These are phyloP conservation scores for Alectoris magna DNA, from an alignment of 2,797 vertebrate genomes.

Conservation along the genomic window DNA sequence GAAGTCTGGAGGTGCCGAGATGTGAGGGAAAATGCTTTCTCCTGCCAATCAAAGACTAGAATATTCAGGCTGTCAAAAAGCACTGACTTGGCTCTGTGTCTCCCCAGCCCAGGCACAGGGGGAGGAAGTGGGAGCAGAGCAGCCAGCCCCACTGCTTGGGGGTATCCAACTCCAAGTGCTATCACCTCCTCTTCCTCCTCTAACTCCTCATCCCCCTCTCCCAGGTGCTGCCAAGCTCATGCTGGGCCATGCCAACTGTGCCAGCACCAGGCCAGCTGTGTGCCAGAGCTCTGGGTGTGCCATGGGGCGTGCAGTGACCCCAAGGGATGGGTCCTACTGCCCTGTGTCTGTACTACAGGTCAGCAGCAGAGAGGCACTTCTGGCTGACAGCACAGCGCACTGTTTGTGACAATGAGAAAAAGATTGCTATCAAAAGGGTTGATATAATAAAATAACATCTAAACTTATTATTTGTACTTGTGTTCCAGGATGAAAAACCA, in stretches of 20 bases:
- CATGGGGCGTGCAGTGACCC: not conserved
- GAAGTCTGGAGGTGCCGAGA: not conserved
- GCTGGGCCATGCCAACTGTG: no score
- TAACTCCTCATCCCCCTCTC: not conserved
- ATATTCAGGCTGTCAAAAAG: not conserved
- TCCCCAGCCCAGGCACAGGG: not conserved
- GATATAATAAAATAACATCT: conserved; percentile 11
- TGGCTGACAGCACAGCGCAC: conserved; percentile 66
- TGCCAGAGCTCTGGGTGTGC: not conserved
- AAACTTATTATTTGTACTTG: conserved; percentile 57
- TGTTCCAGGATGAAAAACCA: conserved; percentile 26
- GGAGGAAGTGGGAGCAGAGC: not conserved
- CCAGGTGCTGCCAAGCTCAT: not conserved
- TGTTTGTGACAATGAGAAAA: conserved; percentile 68
- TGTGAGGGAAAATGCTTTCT: not conserved
- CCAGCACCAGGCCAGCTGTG: no score
- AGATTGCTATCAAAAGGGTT: conserved; percentile 52
- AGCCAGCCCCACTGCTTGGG: not conserved
- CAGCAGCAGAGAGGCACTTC: conserved; percentile 38
- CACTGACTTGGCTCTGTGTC: not conserved
- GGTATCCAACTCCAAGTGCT: not conserved
- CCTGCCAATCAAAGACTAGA: not conserved
- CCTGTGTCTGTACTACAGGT: not conserved
- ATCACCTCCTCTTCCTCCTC: not conserved
- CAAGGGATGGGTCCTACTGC: not conserved